Base-by-base conservation (phyloP, 2,888 invertebrate species). In the Apotomis capreana region DNA sequence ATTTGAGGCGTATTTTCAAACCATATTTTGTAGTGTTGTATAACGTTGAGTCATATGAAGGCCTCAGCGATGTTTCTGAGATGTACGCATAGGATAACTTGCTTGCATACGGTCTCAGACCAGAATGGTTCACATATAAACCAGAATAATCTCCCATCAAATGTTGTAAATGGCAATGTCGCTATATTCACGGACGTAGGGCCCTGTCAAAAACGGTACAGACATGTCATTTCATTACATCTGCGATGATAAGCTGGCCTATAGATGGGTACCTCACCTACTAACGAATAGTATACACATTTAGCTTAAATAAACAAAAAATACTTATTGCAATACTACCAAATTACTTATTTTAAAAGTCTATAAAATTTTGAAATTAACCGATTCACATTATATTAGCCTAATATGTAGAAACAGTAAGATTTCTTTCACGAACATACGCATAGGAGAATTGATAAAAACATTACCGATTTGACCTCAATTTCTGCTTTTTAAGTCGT, bases 111-210 rank as follows among this genome's bases (percentile, higher is more conserved):
- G 75, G 76, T 76, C 83, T 82, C 49, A 78, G 80, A 76, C 79
- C 77, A 77, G 78, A 79, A 80, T 79, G 81, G 76, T 80, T 78
- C 78, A 80, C 83, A 85, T 85, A 88, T 89, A 49, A 87, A 88
- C 87, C 85, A 85, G 85, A 85, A 84, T 86, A 89, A 91, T 91
- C 90, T 90, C 80, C 83, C 87, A 91, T 91, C 90, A 88, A 84
- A 88, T 84, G 87, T 87, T 87, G 85, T 83, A 86, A 87, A 88
- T 84, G 86, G 88, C 85, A 81, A 83, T 83, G 86, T 87, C 83
- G 82, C 83, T 80, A 82, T 87, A 80, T 79, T 81, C 80, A 79
- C 80, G 83, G 81, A 81, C 83, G 81, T 81, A 84, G 83, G 82
- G 84, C 84, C 80, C 80, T 78, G 80, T 82, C 79, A 74, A 80